A percentile compares a stretch with the other conserved stretches of the same genome.
Conservation (phyloP, 2,888 invertebrate genomes). For the Phrixothrix hirtus region DNA sequence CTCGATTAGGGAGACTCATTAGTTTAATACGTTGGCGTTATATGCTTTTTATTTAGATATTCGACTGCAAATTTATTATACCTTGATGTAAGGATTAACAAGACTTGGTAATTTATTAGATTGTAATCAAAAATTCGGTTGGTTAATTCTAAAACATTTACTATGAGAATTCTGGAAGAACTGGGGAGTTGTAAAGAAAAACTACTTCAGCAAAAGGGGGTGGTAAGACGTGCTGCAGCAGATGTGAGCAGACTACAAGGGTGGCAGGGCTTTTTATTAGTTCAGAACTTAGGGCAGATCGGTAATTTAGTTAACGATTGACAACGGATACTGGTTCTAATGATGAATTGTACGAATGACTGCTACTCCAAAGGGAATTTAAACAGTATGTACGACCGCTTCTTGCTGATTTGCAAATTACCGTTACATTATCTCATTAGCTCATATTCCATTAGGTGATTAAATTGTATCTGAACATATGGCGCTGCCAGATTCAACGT, state of each 20-base stretch:
- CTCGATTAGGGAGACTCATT: conserved; percentile 29
- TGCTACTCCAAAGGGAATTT: conserved; percentile 30
- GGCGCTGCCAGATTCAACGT: conserved; percentile 11
- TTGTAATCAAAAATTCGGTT: too few relatives aligned
- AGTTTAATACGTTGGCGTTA: conserved; percentile 20
- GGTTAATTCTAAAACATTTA: conserved; percentile 8
- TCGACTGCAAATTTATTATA: too few relatives aligned
- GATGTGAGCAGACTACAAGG: conserved; percentile 31
- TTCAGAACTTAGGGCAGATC: conserved; percentile 34
- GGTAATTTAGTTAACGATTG: conserved; percentile 42
- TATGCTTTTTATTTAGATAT: conserved; percentile 4
- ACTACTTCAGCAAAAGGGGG: conserved; percentile 20
- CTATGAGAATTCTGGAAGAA: conserved; percentile 16
- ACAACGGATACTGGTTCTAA: conserved; percentile 39
- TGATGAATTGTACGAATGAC: conserved; percentile 34
- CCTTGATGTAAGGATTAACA: too few relatives aligned
- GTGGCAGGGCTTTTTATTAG: conserved; percentile 36
- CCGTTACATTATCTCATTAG: conserved; percentile 20
- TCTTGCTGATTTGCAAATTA: conserved; percentile 35
- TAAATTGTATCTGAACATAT: conserved; percentile 21
- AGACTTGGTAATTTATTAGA: too few relatives aligned
- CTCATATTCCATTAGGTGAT: conserved; percentile 26
- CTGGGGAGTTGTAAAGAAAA: conserved; percentile 20
- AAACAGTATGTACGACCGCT: conserved; percentile 21
- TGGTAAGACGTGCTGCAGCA: conserved; percentile 31